A percentile compares a stretch with the other conserved stretches of the same genome.
phyloP scores from a whole-genome alignment of 2,888 invertebrate species.

The Orthosia gracilis region DNA sequence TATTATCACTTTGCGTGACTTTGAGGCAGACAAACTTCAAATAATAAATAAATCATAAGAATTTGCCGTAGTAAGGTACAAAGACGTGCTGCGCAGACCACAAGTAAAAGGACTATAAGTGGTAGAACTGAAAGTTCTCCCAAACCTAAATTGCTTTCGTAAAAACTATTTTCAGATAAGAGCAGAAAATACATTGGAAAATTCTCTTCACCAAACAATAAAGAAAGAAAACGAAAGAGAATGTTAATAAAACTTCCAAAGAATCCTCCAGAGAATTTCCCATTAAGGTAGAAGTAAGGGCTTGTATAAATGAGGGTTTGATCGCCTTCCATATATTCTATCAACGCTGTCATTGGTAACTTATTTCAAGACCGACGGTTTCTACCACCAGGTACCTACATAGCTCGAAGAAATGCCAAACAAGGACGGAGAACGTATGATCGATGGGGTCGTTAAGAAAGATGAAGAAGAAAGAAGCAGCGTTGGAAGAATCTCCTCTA shows the following conservation, averaged over 20 bases:
- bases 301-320: background rate
- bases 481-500: too few relatives aligned
- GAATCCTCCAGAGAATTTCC: background rate
- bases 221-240: too few relatives aligned
- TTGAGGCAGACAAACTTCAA: background rate
- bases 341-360: slow-evolving; percentile 1
- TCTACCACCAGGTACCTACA: background rate
- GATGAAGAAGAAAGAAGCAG: too few relatives aligned
- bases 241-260: background rate
- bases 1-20: too few relatives aligned
- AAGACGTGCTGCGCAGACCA: too few relatives aligned
- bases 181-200: background rate
- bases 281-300: background rate
- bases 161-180: background rate
- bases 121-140: too few relatives aligned
- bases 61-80: too few relatives aligned
- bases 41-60: too few relatives aligned
- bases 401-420: too few relatives aligned
- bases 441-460: too few relatives aligned
- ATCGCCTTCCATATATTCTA: background rate
- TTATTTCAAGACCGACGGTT: background rate
- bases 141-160: background rate
- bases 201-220: background rate
- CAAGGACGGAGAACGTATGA: too few relatives aligned
- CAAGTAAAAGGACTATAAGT: too few relatives aligned